A percentile compares a stretch with the other conserved stretches of the same genome.
Evolutionary conservation across 1,140 invertebrate genomes (phyloP).

Genomic region (Yoshiicerus persimilis): DNA sequence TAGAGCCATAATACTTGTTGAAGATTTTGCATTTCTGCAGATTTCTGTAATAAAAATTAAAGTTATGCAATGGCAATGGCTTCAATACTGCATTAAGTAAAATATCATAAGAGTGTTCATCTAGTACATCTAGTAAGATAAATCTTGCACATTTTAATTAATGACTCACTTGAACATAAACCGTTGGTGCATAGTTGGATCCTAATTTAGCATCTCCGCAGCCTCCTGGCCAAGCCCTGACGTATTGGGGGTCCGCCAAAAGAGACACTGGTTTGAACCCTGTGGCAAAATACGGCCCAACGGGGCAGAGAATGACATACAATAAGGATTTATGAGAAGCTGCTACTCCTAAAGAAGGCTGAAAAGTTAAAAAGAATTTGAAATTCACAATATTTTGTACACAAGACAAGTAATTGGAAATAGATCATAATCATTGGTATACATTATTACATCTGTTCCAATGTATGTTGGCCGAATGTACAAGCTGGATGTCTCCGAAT

Average conservation of each 20-base stretch:
- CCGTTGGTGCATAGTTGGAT: constrained; percentile 86
- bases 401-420: background rate
- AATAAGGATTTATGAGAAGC: constrained; percentile 80
- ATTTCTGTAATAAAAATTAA: constrained; percentile 57
- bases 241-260: constrained; percentile 76
- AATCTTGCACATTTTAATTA: background rate
- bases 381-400: background rate
- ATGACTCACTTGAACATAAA: constrained; percentile 68
- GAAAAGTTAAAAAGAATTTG: background rate
- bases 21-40: constrained; percentile 75
- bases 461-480: constrained; percentile 97
- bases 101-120: no score
- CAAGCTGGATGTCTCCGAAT: constrained; percentile 80
- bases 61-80: background rate
- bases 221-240: constrained; percentile 93
- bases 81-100: no score
- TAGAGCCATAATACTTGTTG: constrained; percentile 98
- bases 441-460: constrained; percentile 84
- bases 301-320: constrained; percentile 88
- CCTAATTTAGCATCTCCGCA: constrained; percentile 94
- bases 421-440: background rate
- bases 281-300: constrained; percentile 84
- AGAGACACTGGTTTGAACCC: constrained; percentile 74
- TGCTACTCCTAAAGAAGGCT: constrained; percentile 89
- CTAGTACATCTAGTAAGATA: no score